These are phyloP conservation scores for Spialia ferax DNA, from an alignment of 2,888 invertebrate species.

Conservation along the genomic window DNA sequence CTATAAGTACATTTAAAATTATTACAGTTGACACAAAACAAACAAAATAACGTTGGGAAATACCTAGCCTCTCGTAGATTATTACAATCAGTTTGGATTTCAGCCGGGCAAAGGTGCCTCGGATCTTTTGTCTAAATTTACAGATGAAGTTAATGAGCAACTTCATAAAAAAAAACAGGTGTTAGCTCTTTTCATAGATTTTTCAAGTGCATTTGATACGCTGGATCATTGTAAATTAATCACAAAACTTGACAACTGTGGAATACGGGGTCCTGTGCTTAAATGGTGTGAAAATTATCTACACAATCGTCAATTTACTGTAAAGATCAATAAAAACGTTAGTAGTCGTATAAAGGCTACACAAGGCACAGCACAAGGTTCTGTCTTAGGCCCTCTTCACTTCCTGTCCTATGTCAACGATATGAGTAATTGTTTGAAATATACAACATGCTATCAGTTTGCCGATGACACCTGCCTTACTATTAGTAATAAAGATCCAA, in stretches of 20 bases:
- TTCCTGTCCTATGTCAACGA: too few relatives aligned
- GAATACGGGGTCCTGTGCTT: background rate
- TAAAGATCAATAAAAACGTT: too few relatives aligned
- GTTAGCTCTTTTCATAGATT: background rate
- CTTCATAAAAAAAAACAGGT: background rate
- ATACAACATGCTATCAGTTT: too few relatives aligned
- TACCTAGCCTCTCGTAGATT: too few relatives aligned
- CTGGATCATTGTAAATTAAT: background rate
- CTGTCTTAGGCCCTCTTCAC: too few relatives aligned
- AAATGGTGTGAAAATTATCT: conserved; percentile 1
- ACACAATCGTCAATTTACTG: background rate
- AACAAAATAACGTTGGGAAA: too few relatives aligned
- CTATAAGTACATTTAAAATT: background rate
- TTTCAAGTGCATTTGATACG: background rate
- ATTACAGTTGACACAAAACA: too few relatives aligned
- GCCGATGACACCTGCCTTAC: too few relatives aligned
- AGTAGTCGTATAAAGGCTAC: too few relatives aligned
- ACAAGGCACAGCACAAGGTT: too few relatives aligned
- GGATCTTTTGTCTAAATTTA: conserved; percentile 3
- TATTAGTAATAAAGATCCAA: too few relatives aligned
- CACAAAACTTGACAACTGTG: background rate
- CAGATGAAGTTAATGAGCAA: background rate
- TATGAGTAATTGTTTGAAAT: too few relatives aligned
- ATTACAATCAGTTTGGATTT: background rate
- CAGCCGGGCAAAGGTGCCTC: background rate